Evolutionary conservation across 2,888 invertebrate genomes (phyloP), one percentile per base, ranked within the genome.

Genomic region (Drosophila gaucha): DNA sequence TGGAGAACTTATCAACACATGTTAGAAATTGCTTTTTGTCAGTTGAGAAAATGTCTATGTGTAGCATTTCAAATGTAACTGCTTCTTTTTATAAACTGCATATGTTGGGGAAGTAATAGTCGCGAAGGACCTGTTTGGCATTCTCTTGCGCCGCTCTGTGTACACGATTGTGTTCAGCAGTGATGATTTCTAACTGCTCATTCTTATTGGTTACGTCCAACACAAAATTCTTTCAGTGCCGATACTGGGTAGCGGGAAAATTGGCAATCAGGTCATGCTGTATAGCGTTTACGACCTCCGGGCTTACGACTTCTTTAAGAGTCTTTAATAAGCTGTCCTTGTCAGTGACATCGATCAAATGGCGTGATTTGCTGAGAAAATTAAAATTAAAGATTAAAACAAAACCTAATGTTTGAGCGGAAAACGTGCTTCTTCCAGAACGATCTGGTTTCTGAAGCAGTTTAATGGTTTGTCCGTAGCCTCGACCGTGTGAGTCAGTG

Each of bases 221-320:
- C n/a, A 33, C 14, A n/a, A 33, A 14, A 33, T 33, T 33, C 6
- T 14, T 33, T 0, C 14, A 33, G 14, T 33, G 33, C 4, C 33
- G 33, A n/a, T 6, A 33, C n/a, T 33, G 33, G 33, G 33, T 33
- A n/a, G 14, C 33, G 3, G 14, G 28, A 6, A 28, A 28, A 8
- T 33, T 4, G 6, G 33, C 1, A 33, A 33, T 33, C n/a, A 33
- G 33, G 33, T 6, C 33, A n/a, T 14, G 33, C n/a, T 33, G 14
- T n/a, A 33, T n/a, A 31, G 31, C n/a, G 31, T 4, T n/a, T n/a
- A 31, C 31, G n/a, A n/a, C n/a, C n/a, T n/a, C n/a, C n/a, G n/a
- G n/a, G n/a, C n/a, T n/a, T n/a, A n/a, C n/a, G 31, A 31, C 31
- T 31, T 31, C 31, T 31, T 31, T 31, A n/a, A 31, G 31, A n/a